Evolutionary conservation across 2,113 vertebrate genomes (phyloP), one percentile per base, ranked within the genome.

Genomic region (Hiodon tergisus): DNA sequence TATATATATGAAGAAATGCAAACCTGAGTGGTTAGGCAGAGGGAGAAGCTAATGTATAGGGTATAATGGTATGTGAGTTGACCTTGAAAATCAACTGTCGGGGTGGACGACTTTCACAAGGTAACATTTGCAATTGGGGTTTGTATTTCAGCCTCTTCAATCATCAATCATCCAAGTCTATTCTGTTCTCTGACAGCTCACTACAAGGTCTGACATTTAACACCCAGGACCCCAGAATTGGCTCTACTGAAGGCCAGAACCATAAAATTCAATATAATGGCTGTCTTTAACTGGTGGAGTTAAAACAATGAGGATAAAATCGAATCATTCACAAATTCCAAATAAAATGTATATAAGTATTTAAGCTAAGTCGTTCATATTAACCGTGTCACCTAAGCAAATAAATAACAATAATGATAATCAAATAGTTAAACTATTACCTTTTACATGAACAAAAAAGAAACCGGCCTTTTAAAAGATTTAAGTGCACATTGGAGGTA

Each of bases 171-270:
- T 97, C 90, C 92, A 77, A 83, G 91, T 91, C 94, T 93, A 96
- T 98, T 98, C 95, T 98, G 93, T 92, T 94, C 92, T 94, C 88
- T 97, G 97, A 97, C 96, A 98, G 95, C 95, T 95, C 89, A 91
- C 94, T 96, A 96, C 95, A 96, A 96, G 94, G 94, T 94, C 92
- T 95, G 96, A 98, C 96, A 98, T 97, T 95, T 98, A 96, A 98
- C 95, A 96, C 95, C 91, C 89, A 87, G 86, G 93, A 98, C 95
- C 94, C 90, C 85, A 91, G 90, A 94, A 91, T 91, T 94, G 92
- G 67, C 16, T 5, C 92, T 93, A 89, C 84, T 73, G 89, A 90
- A 87, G 83, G 87, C 87, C 86, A 84, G 83, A 89, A 87, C 81
- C 84, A 86, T 78, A 87, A 88, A 84, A 89, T 86, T 83, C 83